Evolutionary conservation across 2,113 vertebrate species (phyloP), one percentile per base, ranked within the genome.

Genomic region (Tretioscincus oriximinensis): DNA sequence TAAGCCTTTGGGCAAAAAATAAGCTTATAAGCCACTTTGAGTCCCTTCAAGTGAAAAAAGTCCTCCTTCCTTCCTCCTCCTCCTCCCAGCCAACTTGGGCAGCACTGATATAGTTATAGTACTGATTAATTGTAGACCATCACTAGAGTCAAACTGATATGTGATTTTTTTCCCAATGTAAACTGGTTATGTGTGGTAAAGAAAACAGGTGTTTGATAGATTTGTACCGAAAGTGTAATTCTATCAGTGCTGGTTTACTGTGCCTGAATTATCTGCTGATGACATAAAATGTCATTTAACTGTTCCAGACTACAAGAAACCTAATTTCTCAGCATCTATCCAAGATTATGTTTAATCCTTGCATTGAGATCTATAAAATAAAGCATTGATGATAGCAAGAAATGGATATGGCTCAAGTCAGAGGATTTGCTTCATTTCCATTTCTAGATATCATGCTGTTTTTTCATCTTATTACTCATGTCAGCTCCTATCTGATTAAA

Each of bases 261-360:
- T 21, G 54, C 29, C 28, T 31, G n/a, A 77, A 21, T 67, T 78
- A 9, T 28, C 68, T 26, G 28, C 28, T 69, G 49, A 54, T 14
- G 67, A 68, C 67, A 54, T 69, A 35, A 58, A 60, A 45, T 2
- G 66, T 11, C 58, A 24, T 63, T 64, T 68, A 45, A 47, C 31
- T 21, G 51, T 31, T 61, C 64, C 73, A 81, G 65, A 58, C 49
- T 6, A 49, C 20, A 31, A 61, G 16, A 58, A 24, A 61, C n/a
- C 65, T 76, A 81, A 81, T 81, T 69, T 63, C 68, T 81, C 69
- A 47, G 65, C 41, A 76, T 49, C n/a, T 18, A 35, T 69, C 67
- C 60, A 70, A 70, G 51, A 76, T 9, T 45, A 63, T 61, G 61
- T 69, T 70, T 75, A 74, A 51, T 75, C 67, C 20, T 41, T 63